Conservation (phyloP, 64 coral and sea anemone genomes). For the Astreopora myriophthalma region DNA sequence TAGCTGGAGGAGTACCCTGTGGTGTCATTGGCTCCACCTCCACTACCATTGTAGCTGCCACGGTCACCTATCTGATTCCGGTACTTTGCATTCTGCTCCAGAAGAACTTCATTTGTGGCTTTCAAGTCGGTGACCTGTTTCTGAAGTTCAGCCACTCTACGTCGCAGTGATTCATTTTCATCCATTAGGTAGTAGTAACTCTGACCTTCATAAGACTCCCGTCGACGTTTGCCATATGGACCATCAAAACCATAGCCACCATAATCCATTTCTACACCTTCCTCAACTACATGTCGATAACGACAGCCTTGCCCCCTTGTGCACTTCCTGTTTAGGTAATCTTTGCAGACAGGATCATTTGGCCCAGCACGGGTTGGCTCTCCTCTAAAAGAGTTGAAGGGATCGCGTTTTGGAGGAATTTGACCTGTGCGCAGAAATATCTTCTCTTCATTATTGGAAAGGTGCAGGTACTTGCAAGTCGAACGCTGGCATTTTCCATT, state of each 20-base stretch:
- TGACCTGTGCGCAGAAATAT: constrained; percentile 82
- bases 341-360: constrained; percentile 88
- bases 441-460: constrained; percentile 92
- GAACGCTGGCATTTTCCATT: constrained; percentile 92
- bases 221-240: constrained; percentile 67
- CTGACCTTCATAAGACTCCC: constrained; percentile 77
- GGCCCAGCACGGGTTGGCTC: constrained; percentile 66
- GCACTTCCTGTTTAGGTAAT: constrained; percentile 96
- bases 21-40: not conserved
- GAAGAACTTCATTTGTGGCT: constrained; percentile 94
- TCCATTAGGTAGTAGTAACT: constrained; percentile 78
- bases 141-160: constrained; percentile 90
- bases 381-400: not conserved
- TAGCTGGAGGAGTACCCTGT: constrained; percentile 47
- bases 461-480: constrained; percentile 95
- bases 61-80: constrained; percentile 66
- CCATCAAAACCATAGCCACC: constrained; percentile 76
- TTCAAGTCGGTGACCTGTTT: constrained; percentile 91
- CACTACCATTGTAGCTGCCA: constrained; percentile 13
- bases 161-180: constrained; percentile 92
- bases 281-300: constrained; percentile 82
- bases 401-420: constrained; percentile 64
- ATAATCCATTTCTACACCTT: constrained; percentile 43
- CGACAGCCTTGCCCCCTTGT: constrained; percentile 81
- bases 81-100: constrained; percentile 98